Percentiles rank a stretch among this genome's conserved stretches.
Conservation (phyloP, 2,797 vertebrate species). For the Tangara arthus region DNA sequence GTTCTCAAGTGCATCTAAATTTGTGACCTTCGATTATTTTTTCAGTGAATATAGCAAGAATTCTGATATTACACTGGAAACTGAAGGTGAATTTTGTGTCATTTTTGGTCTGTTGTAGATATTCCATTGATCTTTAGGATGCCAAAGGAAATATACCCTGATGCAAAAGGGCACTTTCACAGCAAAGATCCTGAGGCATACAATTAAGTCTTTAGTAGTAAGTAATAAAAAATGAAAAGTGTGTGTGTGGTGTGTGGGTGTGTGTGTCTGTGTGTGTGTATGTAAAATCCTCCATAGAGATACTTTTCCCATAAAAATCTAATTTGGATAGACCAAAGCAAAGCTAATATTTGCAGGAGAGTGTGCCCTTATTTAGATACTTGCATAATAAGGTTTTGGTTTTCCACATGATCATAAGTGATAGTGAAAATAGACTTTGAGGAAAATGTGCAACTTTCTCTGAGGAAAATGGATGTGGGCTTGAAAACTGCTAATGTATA, state of each 20-base stretch:
- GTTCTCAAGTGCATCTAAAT: neutral
- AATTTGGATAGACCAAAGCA: neutral
- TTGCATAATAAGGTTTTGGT: neutral
- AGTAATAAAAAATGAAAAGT: neutral
- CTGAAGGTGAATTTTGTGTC: neutral
- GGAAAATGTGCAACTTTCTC: neutral
- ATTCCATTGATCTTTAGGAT: neutral
- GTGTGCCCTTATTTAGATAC: neutral
- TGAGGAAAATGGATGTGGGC: neutral
- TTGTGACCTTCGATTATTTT: neutral
- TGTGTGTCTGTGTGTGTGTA: neutral
- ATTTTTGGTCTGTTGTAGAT: neutral
- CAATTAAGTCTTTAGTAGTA: neutral
- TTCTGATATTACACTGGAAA: neutral
- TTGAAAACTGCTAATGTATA: neutral
- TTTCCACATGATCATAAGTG: neutral
- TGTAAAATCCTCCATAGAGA: neutral
- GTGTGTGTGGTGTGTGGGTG: neutral
- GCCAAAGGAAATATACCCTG: neutral
- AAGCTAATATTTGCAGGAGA: neutral
- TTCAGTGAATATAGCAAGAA: neutral
- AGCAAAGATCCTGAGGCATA: neutral
- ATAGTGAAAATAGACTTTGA: neutral
- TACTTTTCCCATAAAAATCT: neutral
- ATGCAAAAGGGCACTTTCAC: neutral